Evolutionary conservation across 2,797 vertebrate genomes (phyloP).

Genomic region (Acanthis flammea): DNA sequence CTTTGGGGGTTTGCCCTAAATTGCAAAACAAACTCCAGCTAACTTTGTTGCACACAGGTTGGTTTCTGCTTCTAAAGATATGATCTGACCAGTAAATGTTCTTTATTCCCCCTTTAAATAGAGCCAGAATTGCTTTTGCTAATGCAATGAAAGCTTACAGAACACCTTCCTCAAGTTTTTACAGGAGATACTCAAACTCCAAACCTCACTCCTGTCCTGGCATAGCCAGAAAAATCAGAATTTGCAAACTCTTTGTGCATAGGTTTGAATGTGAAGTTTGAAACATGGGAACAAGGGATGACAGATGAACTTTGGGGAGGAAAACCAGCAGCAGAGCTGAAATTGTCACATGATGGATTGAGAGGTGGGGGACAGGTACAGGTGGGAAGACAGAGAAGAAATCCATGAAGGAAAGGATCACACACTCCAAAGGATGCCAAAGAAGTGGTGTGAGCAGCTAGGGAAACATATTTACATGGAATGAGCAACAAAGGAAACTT

Average conservation of each 20-base stretch:
- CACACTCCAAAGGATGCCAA: not conserved
- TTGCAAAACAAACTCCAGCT: not conserved
- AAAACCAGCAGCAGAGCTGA: not conserved
- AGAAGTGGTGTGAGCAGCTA: not conserved
- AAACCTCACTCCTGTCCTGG: not conserved
- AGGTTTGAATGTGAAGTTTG: not conserved
- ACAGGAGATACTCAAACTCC: not conserved
- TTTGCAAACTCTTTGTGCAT: not conserved
- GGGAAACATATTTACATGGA: not conserved
- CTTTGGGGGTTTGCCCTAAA: not conserved
- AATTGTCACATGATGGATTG: not conserved
- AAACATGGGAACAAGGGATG: fast-evolving
- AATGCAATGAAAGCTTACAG: fast-evolving
- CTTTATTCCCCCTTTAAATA: not conserved
- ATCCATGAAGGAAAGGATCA: not conserved
- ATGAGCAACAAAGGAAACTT: not conserved
- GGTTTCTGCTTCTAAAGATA: not conserved
- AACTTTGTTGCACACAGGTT: not conserved
- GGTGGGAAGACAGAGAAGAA: not conserved
- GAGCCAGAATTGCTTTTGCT: not conserved
- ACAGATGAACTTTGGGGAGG: not conserved
- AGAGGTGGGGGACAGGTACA: not conserved
- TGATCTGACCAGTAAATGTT: not conserved
- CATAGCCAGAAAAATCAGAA: not conserved
- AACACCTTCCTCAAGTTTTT: not conserved